Conservation (phyloP, 2,888 invertebrate genomes). For the Hofmannophila pseudospretella region DNA sequence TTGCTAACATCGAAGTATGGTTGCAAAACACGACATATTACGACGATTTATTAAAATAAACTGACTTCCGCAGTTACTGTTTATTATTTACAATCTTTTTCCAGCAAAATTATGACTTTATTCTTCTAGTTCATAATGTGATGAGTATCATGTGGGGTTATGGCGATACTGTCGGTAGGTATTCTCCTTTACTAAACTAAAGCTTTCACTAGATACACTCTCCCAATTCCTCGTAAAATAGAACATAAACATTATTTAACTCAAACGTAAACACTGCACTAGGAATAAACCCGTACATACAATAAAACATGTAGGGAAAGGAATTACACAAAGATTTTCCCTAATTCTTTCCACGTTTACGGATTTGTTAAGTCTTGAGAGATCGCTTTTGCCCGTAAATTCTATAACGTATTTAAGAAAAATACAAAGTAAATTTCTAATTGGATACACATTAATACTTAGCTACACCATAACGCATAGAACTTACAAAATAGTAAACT, state of each 20-base stretch:
- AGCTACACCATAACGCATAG: not conserved
- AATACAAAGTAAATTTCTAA: not conserved
- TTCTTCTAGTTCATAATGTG: no score
- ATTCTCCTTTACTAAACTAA: constrained; percentile 14
- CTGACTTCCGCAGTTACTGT: no score
- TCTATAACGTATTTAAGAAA: not conserved
- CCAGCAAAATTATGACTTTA: no score
- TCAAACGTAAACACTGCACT: constrained; percentile 8
- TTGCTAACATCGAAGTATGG: no score
- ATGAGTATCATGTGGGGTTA: no score
- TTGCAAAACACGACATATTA: no score
- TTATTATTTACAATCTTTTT: no score
- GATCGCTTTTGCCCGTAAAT: constrained; percentile 3
- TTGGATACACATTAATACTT: not conserved
- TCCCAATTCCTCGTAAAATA: constrained; percentile 15
- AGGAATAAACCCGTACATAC: constrained; percentile 5
- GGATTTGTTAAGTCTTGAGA: constrained; percentile 1
- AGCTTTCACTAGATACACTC: constrained; percentile 27
- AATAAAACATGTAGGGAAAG: constrained; percentile 5
- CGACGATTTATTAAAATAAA: no score
- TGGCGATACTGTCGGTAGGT: no score
- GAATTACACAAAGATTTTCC: constrained; percentile 1
- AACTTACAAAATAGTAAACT: constrained; percentile 2
- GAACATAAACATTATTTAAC: constrained; percentile 5
- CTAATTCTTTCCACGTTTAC: not conserved